Conservation (phyloP, 2,113 vertebrate genomes). For the Lepus europaeus region DNA sequence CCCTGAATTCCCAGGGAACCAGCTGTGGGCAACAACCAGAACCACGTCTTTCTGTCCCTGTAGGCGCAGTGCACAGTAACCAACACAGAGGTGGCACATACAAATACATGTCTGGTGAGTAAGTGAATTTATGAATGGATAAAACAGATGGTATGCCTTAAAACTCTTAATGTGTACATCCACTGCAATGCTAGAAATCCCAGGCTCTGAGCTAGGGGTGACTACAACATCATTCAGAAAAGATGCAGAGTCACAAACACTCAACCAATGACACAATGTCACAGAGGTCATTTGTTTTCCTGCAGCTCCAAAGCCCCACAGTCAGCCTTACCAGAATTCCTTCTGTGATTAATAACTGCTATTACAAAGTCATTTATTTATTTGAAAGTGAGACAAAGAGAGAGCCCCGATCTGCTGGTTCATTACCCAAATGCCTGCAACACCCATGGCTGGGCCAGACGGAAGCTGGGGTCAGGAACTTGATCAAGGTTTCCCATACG, state of each 20-base stretch:
- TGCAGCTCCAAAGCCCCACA: background rate
- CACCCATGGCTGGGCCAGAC: too few species aligned
- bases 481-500: too few species aligned
- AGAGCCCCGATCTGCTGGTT: too few species aligned
- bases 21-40: background rate
- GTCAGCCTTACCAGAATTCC: background rate
- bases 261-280: background rate
- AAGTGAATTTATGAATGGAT: background rate
- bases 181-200: background rate
- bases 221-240: constrained; percentile 27
- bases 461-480: too few species aligned
- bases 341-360: background rate
- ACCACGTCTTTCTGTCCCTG: background rate
- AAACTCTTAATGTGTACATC: background rate
- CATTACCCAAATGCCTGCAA: too few species aligned
- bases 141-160: background rate
- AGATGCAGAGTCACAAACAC: background rate
- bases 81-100: background rate
- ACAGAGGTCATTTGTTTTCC: background rate
- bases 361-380: too few species aligned
- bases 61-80: rapidly evolving
- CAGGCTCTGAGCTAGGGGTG: background rate
- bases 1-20: background rate
- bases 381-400: too few species aligned
- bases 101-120: background rate